These are phyloP conservation scores for Tribolium madens DNA, from an alignment of 1,140 invertebrate genomes.

Conservation along the genomic window DNA sequence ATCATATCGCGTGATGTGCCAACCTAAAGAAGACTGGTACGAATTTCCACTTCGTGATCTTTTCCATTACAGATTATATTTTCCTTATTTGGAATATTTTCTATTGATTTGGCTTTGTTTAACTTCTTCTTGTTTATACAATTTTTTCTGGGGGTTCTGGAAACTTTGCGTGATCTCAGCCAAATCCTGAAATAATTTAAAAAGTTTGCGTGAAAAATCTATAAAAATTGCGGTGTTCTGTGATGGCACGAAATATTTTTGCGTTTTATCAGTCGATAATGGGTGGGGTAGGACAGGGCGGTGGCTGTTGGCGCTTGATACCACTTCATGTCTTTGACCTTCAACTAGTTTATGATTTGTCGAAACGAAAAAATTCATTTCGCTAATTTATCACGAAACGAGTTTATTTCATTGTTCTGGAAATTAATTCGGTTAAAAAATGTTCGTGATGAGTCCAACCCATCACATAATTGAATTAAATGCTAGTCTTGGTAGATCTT, in stretches of 20 bases:
- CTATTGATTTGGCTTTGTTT: background rate
- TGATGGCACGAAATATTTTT: conserved; percentile 28
- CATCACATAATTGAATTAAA: conserved; percentile 8
- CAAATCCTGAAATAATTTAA: background rate
- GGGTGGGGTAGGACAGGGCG: conserved; percentile 39
- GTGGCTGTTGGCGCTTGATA: conserved; percentile 41
- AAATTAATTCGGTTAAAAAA: conserved; percentile 17
- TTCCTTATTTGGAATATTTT: background rate
- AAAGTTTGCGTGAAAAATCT: conserved; percentile 5
- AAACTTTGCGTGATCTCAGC: background rate
- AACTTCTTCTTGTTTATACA: no score
- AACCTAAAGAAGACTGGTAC: conserved; percentile 25
- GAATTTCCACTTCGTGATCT: conserved; percentile 37
- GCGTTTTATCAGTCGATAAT: conserved; percentile 34
- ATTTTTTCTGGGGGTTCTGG: no score
- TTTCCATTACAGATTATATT: conserved; percentile 13
- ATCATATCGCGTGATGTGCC: conserved; percentile 27
- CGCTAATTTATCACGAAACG: conserved; percentile 2
- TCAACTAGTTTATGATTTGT: conserved; percentile 25
- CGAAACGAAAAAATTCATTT: conserved; percentile 7
- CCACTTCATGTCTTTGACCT: conserved; percentile 25
- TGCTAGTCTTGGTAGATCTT: background rate
- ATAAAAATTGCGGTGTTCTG: conserved; percentile 23
- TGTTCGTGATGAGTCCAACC: conserved; percentile 23
- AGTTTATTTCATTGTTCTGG: conserved; percentile 15